A percentile compares a stretch with the other conserved stretches of the same genome.
phyloP scores from a whole-genome alignment of 2,113 vertebrate genomes.

The Brevimyrus niger region DNA sequence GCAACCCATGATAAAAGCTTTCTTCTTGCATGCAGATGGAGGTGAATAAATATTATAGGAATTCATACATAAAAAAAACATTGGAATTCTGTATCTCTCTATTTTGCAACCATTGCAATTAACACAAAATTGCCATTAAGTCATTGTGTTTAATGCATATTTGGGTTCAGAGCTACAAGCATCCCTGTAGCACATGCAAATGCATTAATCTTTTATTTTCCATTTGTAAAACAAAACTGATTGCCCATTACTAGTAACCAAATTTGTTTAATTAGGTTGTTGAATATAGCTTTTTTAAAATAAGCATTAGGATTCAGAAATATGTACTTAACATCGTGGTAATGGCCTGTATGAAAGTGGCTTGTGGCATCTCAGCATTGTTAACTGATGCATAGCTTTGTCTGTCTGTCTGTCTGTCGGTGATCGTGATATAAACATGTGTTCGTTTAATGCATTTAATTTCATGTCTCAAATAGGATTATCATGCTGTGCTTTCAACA shows the following conservation, averaged over 20 bases:
- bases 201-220: constrained; percentile 10
- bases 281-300: background rate
- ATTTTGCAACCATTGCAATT: background rate
- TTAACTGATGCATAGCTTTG: background rate
- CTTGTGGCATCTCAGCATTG: background rate
- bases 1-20: background rate
- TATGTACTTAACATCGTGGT: background rate
- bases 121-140: background rate
- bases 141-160: constrained; percentile 2
- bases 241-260: background rate
- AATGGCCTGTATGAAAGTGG: background rate
- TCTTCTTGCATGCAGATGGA: background rate
- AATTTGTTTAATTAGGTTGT: background rate
- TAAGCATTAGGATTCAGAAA: background rate
- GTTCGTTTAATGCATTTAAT: background rate
- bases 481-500: background rate
- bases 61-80: background rate
- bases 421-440: background rate
- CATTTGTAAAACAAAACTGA: background rate
- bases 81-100: background rate
- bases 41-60: background rate
- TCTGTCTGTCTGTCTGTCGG: background rate
- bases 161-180: background rate
- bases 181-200: background rate
- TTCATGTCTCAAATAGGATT: background rate